phyloP scores from a whole-genome alignment of 1,140 invertebrate genomes.

The Latrodectus geometricus region DNA sequence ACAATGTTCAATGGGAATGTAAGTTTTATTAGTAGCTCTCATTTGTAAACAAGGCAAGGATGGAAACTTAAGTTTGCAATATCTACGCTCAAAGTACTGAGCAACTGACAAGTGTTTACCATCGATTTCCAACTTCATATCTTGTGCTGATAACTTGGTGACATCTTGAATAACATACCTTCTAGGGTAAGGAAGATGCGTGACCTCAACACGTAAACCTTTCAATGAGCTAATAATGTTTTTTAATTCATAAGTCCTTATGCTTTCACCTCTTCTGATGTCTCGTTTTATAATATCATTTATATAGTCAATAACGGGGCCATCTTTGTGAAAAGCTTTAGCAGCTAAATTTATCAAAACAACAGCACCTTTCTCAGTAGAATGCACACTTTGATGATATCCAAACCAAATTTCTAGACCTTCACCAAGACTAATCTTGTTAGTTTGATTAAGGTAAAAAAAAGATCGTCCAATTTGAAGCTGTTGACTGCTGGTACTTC shows the following conservation, averaged over 20 bases:
- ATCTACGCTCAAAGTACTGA: slow-evolving; percentile 41
- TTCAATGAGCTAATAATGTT: slow-evolving; percentile 49
- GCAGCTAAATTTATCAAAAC: slow-evolving; percentile 57
- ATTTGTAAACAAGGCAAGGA: slow-evolving; percentile 67
- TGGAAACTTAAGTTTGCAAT: slow-evolving; percentile 63
- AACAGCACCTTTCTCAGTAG: slow-evolving; percentile 41
- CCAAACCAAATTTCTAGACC: slow-evolving; percentile 62
- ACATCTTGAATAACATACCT: slow-evolving; percentile 54
- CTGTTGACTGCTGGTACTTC: not conserved
- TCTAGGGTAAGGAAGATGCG: slow-evolving; percentile 57
- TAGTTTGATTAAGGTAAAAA: slow-evolving; percentile 8
- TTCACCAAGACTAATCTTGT: slow-evolving; percentile 18
- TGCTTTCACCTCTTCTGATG: not conserved
- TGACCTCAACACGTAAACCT: slow-evolving; percentile 58
- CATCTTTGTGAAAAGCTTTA: slow-evolving; percentile 59
- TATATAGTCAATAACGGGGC: slow-evolving; percentile 51
- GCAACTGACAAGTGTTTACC: slow-evolving; percentile 16
- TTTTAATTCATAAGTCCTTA: slow-evolving; percentile 35
- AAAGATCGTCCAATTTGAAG: slow-evolving; percentile 48
- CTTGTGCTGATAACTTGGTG: slow-evolving; percentile 10
- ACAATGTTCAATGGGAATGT: slow-evolving; percentile 68
- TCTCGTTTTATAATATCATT: slow-evolving; percentile 38
- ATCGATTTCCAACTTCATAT: not conserved
- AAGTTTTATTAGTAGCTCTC: slow-evolving; percentile 63
- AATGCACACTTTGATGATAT: slow-evolving; percentile 48